Percentiles rank a stretch among this genome's conserved stretches.
phyloP scores from a whole-genome alignment of 2,113 vertebrate genomes.

The Caretta caretta region DNA sequence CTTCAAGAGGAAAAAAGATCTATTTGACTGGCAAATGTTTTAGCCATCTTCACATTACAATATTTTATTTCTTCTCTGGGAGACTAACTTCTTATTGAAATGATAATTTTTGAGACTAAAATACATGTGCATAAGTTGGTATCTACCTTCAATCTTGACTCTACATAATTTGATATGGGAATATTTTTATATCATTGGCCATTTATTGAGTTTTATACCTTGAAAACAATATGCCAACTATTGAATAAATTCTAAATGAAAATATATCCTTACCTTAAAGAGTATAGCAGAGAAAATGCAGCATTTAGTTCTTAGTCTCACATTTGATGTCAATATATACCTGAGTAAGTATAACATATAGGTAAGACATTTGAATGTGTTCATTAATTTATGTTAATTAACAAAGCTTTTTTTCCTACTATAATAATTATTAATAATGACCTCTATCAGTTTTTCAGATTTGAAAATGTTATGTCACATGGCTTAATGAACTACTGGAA shows the following conservation, averaged over 20 bases:
- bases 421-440: not conserved
- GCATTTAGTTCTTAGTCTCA: slow-evolving; percentile 82
- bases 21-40: slow-evolving; percentile 35
- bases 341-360: slow-evolving; percentile 73
- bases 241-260: slow-evolving; percentile 26
- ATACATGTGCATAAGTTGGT: slow-evolving; percentile 33
- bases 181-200: not conserved
- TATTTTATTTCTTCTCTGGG: slow-evolving; percentile 34
- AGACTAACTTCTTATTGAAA: slow-evolving; percentile 30
- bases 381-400: slow-evolving; percentile 18
- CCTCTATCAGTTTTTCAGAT: not conserved
- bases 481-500: not conserved
- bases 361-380: slow-evolving; percentile 1
- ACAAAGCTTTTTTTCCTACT: not conserved
- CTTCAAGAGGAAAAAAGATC: slow-evolving; percentile 37
- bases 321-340: slow-evolving; percentile 81
- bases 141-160: not conserved
- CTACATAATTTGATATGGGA: slow-evolving; percentile 1
- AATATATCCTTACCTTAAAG: slow-evolving; percentile 89
- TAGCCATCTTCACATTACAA: slow-evolving; percentile 8
- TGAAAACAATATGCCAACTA: slow-evolving; percentile 11
- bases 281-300: slow-evolving; percentile 91
- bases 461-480: not conserved
- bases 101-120: slow-evolving; percentile 43
- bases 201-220: not conserved